Evolutionary conservation across 2,113 vertebrate genomes (phyloP), one percentile per base, ranked within the genome.

Genomic region (Bubo bubo): DNA sequence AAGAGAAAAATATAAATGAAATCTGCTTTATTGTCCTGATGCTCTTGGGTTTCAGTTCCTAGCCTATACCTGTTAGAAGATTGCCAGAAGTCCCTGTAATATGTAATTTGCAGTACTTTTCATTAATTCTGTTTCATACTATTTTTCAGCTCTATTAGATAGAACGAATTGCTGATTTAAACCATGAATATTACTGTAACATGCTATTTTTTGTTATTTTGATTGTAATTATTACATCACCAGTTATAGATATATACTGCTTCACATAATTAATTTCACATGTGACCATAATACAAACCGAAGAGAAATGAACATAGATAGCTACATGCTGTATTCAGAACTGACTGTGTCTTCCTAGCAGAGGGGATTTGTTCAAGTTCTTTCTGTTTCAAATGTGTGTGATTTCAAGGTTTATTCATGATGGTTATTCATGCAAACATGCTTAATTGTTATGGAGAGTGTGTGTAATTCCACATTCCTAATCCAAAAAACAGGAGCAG

Each of bases 361-460:
- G 67, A 93, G 32, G 26, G 63, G 74, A 94, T 93, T 96, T 85
- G 47, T 80, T 94, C 45, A 81, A 84, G 35, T 58, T 76, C 70
- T 70, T 93, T 94, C 62, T 91, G 41, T 86, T 95, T 82, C 77
- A 88, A 74, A 91, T 77, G 26, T 58, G 56, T 81, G 28, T 58
- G 53, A 91, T 95, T 95, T 96, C 79, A 88, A 90, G 93, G 91
- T 91, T 96, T 85, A 50, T 93, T 94, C 52, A n/a, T 53, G 9
- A 90, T 67, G n/a, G 28, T 80, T 97, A 71, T 88, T 93, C 55
- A 47, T 41, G 23, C 41, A 92, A 87, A 79, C 45, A 53, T 34
- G n/a, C 28, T n/a, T 88, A 55, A 49, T 85, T 91, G 26, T 91
- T 91, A 73, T 76, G 62, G 47, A 73, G 52, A 39, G 21, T 50